phyloP scores from a whole-genome alignment of 2,113 vertebrate species.

The Lampris megalopsis region DNA sequence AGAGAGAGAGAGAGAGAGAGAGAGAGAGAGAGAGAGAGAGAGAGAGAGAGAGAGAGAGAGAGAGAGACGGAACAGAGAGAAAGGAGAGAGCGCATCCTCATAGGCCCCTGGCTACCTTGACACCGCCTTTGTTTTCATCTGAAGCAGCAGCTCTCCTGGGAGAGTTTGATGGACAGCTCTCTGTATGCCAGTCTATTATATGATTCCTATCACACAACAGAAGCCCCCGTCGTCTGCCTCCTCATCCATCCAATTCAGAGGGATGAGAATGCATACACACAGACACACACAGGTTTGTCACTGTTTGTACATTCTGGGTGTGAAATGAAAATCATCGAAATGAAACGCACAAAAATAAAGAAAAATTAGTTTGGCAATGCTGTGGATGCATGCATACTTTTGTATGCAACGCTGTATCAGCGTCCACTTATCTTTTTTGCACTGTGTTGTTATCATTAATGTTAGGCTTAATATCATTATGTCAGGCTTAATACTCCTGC shows the following conservation, averaged over 20 bases:
- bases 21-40: slow-evolving; percentile 33
- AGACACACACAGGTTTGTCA: slow-evolving; percentile 66
- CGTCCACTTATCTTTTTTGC: no score
- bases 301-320: slow-evolving; percentile 69
- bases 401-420: no score
- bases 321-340: slow-evolving; percentile 74
- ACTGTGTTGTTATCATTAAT: no score
- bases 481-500: no score
- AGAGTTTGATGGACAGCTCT: slow-evolving; percentile 79
- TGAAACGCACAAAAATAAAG: slow-evolving; percentile 43
- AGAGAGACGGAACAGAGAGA: slow-evolving; percentile 24
- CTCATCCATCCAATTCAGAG: slow-evolving; percentile 63
- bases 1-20: background rate
- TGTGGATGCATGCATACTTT: no score
- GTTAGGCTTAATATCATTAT: no score
- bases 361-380: slow-evolving; percentile 31
- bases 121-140: slow-evolving; percentile 73
- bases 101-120: slow-evolving; percentile 55
- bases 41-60: slow-evolving; percentile 41
- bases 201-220: slow-evolving; percentile 80
- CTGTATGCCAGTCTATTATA: slow-evolving; percentile 78
- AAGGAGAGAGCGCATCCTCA: slow-evolving; percentile 46
- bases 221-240: slow-evolving; percentile 61
- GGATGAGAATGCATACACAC: slow-evolving; percentile 72
- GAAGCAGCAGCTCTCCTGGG: slow-evolving; percentile 71